These are phyloP conservation scores for Luscinia luscinia DNA, from an alignment of 2,797 vertebrate species.

Conservation along the genomic window DNA sequence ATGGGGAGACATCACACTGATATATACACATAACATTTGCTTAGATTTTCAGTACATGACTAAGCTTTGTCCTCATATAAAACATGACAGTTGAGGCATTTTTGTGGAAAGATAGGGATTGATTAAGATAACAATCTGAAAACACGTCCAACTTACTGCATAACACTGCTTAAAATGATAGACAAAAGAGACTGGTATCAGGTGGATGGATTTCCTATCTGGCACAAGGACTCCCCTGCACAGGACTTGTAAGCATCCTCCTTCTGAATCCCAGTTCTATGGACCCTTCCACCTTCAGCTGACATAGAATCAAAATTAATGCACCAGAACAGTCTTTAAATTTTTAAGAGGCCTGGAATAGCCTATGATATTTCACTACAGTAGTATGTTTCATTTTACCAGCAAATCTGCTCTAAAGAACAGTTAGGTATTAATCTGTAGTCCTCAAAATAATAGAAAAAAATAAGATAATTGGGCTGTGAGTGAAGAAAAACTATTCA, in stretches of 20 bases:
- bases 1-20: not conserved
- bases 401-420: not conserved
- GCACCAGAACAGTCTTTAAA: not conserved
- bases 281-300: not conserved
- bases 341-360: not conserved
- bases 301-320: not conserved
- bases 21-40: not conserved
- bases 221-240: not conserved
- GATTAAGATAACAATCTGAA: not conserved
- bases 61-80: not conserved
- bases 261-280: not conserved
- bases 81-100: not conserved
- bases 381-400: not conserved
- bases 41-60: not conserved
- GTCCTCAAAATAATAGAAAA: not conserved
- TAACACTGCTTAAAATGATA: not conserved
- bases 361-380: not conserved
- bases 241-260: fast-evolving
- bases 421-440: not conserved
- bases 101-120: not conserved
- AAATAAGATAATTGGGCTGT: not conserved
- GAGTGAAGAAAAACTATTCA: not conserved
- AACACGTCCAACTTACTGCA: not conserved
- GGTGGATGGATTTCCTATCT: not conserved
- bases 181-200: not conserved